Percentiles rank a stretch among this genome's conserved stretches.
phyloP scores from a whole-genome alignment of 2,113 vertebrate species.

The Catharus minimus region DNA sequence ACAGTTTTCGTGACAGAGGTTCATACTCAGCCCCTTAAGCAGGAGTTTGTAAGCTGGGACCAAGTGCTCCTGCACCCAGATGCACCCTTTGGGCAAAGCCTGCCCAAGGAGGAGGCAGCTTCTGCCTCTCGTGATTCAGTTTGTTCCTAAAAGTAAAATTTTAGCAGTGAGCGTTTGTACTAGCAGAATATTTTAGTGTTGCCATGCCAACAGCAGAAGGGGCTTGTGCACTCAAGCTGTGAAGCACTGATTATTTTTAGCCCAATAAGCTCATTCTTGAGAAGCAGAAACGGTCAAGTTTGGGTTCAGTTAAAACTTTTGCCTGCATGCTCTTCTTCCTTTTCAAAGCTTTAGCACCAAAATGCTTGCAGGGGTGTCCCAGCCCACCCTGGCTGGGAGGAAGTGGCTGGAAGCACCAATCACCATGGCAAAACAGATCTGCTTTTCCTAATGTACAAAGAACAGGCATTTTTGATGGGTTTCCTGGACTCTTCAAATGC shows the following conservation, averaged over 20 bases:
- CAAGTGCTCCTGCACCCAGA: not conserved
- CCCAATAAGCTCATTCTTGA: conserved; percentile 52
- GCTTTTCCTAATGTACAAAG: not conserved
- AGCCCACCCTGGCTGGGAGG: not conserved
- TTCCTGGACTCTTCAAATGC: not conserved
- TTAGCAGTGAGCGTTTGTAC: conserved; percentile 14
- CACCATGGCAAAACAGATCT: not conserved
- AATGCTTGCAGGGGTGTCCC: not conserved
- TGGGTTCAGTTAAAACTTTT: conserved; percentile 46
- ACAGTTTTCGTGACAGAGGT: not conserved
- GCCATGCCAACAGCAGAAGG: conserved; percentile 65
- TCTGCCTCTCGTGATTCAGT: not conserved
- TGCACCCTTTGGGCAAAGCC: conserved; percentile 4
- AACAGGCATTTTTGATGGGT: not conserved
- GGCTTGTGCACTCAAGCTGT: conserved; percentile 45
- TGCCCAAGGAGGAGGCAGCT: not conserved
- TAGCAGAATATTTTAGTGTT: conserved; percentile 69
- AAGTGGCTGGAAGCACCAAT: not conserved
- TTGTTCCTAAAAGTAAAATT: conserved; percentile 58
- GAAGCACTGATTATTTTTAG: conserved; percentile 68
- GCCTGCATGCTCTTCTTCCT: not conserved
- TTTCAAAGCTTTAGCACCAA: not conserved
- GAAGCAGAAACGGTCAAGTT: conserved; percentile 36
- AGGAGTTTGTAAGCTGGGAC: not conserved
- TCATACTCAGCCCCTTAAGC: conserved; percentile 1